phyloP scores from a whole-genome alignment of 1,140 invertebrate genomes.

The Archivesica marissinica region DNA sequence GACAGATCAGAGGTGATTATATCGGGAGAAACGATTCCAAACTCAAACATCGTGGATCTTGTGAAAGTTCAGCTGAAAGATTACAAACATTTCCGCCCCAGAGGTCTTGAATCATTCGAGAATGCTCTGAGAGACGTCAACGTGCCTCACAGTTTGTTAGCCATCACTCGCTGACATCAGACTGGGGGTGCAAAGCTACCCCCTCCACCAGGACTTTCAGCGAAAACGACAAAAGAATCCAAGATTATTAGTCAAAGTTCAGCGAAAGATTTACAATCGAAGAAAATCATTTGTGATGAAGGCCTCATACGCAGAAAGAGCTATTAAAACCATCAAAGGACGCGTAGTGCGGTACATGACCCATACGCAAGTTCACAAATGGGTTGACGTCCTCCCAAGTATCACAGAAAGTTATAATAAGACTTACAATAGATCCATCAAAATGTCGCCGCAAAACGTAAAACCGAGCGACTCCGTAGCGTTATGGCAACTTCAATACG shows the following conservation, averaged over 20 bases:
- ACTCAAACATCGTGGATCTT: constrained; percentile 36
- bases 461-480: not conserved
- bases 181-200: not conserved
- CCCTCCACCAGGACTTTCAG: constrained; percentile 9
- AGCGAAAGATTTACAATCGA: not conserved
- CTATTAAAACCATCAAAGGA: constrained; percentile 23
- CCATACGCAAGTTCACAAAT: not conserved
- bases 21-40: not conserved
- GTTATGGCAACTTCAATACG: constrained; percentile 24
- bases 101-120: not conserved
- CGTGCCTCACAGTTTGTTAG: constrained; percentile 5
- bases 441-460: constrained; percentile 1
- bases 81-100: constrained; percentile 8
- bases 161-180: not conserved
- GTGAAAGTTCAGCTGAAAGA: constrained; percentile 35
- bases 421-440: constrained; percentile 23
- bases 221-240: not conserved
- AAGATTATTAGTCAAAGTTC: not conserved
- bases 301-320: constrained; percentile 13
- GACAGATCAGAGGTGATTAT: constrained; percentile 2
- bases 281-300: constrained; percentile 25
- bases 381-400: constrained; percentile 11
- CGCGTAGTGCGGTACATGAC: constrained; percentile 19
- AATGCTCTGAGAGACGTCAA: not conserved
- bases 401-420: constrained; percentile 36